Evolutionary conservation across 1,140 invertebrate species (phyloP).

Genomic region (Drosophila kepulauana): DNA sequence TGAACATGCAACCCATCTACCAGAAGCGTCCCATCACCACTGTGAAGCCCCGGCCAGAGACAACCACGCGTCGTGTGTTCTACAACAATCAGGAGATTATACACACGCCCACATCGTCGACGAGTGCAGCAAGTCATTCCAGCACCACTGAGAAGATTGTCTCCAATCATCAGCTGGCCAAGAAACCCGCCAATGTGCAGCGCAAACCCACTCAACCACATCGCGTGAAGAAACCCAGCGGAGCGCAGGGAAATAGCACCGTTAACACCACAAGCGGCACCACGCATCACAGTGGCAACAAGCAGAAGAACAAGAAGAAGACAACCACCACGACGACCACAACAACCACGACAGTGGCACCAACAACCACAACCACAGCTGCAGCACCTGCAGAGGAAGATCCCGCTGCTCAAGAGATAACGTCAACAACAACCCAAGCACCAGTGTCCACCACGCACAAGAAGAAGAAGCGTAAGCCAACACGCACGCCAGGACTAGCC

Average conservation of each 20-base stretch:
- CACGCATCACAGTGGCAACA: conserved; percentile 23
- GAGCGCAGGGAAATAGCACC: conserved; percentile 16
- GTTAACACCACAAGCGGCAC: conserved; percentile 21
- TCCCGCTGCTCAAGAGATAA: conserved; percentile 41
- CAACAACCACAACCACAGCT: conserved; percentile 30
- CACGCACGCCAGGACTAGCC: conserved; percentile 58
- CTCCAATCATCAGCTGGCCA: conserved; percentile 53
- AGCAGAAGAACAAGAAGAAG: conserved; percentile 73
- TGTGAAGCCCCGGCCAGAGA: conserved; percentile 38
- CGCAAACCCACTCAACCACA: conserved; percentile 67
- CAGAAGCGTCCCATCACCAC: conserved; percentile 68
- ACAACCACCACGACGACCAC: conserved; percentile 58
- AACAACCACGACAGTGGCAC: conserved; percentile 54
- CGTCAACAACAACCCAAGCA: conserved; percentile 57
- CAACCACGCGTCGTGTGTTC: conserved; percentile 74
- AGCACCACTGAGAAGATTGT: conserved; percentile 46
- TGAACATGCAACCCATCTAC: conserved; percentile 78
- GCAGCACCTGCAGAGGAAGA: conserved; percentile 30
- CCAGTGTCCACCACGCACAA: conserved; percentile 57
- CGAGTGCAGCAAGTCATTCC: conserved; percentile 7
- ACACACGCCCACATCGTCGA: conserved; percentile 56
- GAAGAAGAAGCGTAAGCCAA: conserved; percentile 79
- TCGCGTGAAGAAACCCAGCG: conserved; percentile 65
- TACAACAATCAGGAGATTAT: conserved; percentile 79
- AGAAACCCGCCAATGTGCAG: conserved; percentile 61